Conservation (phyloP, 2,797 vertebrate genomes). For the Manis pentadactyla region DNA sequence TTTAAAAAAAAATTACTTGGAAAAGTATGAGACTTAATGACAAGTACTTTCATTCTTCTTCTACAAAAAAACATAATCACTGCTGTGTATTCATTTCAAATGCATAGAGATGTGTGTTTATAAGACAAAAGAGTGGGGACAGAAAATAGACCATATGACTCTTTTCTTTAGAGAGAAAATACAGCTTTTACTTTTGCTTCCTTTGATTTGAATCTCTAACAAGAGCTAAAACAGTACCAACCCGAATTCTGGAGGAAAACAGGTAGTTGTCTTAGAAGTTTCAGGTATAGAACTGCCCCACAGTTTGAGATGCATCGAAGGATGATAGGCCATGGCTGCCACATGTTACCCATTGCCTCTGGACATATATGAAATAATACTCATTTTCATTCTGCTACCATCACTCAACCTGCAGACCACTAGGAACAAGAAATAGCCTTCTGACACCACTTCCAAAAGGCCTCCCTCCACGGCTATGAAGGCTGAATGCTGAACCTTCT, state of each 20-base stretch:
- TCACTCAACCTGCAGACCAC: neutral
- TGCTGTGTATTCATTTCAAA: neutral
- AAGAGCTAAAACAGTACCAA: neutral
- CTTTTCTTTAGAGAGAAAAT: neutral
- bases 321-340: neutral
- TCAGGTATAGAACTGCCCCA: neutral
- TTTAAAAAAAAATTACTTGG: neutral
- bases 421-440: neutral
- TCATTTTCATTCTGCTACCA: neutral
- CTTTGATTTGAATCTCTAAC: neutral
- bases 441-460: neutral
- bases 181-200: neutral
- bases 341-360: neutral
- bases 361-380: neutral
- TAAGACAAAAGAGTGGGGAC: neutral
- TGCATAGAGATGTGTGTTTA: neutral
- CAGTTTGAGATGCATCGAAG: neutral
- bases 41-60: slow-evolving; percentile 6
- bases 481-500: neutral
- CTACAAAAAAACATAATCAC: neutral
- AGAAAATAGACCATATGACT: neutral
- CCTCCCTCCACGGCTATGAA: neutral
- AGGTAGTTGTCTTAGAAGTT: neutral
- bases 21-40: neutral
- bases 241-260: neutral